phyloP scores from a whole-genome alignment of 23 tunicate species.

The Phallusia fumigata region DNA sequence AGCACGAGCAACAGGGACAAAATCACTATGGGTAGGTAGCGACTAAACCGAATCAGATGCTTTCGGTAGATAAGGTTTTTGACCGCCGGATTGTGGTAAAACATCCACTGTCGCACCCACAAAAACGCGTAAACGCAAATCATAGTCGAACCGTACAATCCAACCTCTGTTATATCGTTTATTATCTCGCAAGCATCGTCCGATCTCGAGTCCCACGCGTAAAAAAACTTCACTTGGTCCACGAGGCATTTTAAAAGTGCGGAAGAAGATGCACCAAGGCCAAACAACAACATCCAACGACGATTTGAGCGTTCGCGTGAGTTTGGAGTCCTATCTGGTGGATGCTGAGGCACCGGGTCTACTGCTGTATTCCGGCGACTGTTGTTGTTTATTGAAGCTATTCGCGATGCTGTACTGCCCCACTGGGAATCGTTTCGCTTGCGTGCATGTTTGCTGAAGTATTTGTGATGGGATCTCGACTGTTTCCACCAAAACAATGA shows the following conservation, averaged over 20 bases:
- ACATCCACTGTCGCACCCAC: conserved; percentile 88
- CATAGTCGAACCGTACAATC: conserved; percentile 33
- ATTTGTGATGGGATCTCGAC: background rate
- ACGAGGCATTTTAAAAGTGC: conserved; percentile 47
- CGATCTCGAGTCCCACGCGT: conserved; percentile 66
- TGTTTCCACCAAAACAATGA: background rate
- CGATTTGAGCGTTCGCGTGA: conserved; percentile 24
- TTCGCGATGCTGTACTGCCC: conserved; percentile 5
- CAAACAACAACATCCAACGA: conserved; percentile 48
- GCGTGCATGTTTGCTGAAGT: background rate
- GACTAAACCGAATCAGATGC: conserved; percentile 44
- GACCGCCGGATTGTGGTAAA: conserved; percentile 80
- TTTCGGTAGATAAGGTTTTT: conserved; percentile 42
- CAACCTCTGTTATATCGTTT: conserved; percentile 70
- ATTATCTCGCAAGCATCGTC: conserved; percentile 61
- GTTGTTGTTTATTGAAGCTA: background rate
- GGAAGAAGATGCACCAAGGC: conserved; percentile 29
- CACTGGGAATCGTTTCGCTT: background rate
- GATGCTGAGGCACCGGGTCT: background rate
- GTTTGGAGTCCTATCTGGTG: background rate
- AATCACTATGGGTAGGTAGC: conserved; percentile 24
- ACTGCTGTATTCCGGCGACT: background rate
- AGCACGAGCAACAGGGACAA: background rate
- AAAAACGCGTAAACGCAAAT: conserved; percentile 56
- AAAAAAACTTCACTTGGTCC: conserved; percentile 72